Percentiles rank a stretch among this genome's conserved stretches.
Evolutionary conservation across 2,888 invertebrate genomes (phyloP).

Genomic region (Autographa gamma): DNA sequence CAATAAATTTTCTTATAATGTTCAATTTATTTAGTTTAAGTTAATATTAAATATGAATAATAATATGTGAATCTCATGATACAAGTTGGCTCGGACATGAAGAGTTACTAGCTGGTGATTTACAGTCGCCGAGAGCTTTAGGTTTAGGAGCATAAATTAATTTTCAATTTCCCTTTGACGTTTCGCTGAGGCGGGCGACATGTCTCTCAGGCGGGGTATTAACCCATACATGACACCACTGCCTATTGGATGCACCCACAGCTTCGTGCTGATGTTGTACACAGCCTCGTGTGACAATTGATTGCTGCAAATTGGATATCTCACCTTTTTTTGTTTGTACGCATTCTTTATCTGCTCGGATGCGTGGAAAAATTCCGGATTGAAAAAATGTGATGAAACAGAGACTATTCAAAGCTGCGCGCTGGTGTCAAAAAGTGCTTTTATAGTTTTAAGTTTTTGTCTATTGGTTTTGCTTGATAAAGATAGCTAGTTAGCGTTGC

Average conservation of each 20-base stretch:
- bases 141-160: constrained; percentile 87
- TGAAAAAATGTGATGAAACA: not conserved
- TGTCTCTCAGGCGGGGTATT: constrained; percentile 84
- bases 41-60: constrained; percentile 5
- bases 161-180: constrained; percentile 89
- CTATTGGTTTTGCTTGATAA: not conserved
- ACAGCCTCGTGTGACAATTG: constrained; percentile 3
- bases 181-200: constrained; percentile 86
- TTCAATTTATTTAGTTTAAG: no score
- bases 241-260: constrained; percentile 73
- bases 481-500: not conserved
- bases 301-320: constrained; percentile 6
- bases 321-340: not conserved
- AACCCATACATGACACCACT: constrained; percentile 80
- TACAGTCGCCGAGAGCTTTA: constrained; percentile 74
- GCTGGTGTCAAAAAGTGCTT: constrained; percentile 4
- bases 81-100: constrained; percentile 35
- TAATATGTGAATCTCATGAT: constrained; percentile 14
- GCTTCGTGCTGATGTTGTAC: constrained; percentile 49
- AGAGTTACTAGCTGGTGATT: constrained; percentile 70
- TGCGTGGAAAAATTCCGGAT: not conserved
- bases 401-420: not conserved
- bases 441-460: constrained; percentile 1
- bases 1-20: no score
- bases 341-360: not conserved